Conservation (phyloP, 2,888 invertebrate genomes). For the Electrophaes corylata region DNA sequence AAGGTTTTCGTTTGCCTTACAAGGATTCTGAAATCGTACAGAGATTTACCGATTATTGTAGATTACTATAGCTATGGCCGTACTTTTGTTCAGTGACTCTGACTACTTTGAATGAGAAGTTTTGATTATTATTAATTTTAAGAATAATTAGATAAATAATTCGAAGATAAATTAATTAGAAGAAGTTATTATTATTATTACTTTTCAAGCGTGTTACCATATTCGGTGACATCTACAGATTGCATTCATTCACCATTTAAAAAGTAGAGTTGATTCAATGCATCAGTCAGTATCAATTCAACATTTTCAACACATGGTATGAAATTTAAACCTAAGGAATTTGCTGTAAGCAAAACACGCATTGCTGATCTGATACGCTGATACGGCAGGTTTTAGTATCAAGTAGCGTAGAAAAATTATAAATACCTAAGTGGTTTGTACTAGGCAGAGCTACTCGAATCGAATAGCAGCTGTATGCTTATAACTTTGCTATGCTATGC, state of each 20-base stretch:
- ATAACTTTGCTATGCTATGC: too few relatives aligned
- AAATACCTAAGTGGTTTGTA: background rate
- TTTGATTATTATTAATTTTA: too few relatives aligned
- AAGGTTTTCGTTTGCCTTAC: constrained; percentile 3
- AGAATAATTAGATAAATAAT: too few relatives aligned
- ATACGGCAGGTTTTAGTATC: constrained; percentile 7
- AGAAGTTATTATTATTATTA: too few relatives aligned
- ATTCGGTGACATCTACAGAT: background rate
- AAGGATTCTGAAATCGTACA: background rate
- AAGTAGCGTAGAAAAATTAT: constrained; percentile 2
- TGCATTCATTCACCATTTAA: too few relatives aligned
- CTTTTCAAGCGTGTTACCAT: too few relatives aligned
- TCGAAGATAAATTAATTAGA: too few relatives aligned
- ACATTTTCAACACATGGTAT: constrained; percentile 5
- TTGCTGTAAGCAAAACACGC: constrained; percentile 2
- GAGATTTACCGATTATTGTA: background rate
- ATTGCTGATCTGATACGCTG: constrained; percentile 8
- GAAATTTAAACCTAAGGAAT: constrained; percentile 18
- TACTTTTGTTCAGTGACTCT: background rate
- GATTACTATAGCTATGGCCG: background rate
- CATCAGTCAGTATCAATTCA: background rate
- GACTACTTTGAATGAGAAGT: background rate
- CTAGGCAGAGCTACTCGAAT: background rate
- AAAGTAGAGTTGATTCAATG: background rate
- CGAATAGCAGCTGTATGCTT: too few relatives aligned